Percentiles rank a stretch among this genome's conserved stretches.
These are phyloP conservation scores for Megalopta genalis DNA, from an alignment of 1,140 invertebrate genomes.

Conservation along the genomic window DNA sequence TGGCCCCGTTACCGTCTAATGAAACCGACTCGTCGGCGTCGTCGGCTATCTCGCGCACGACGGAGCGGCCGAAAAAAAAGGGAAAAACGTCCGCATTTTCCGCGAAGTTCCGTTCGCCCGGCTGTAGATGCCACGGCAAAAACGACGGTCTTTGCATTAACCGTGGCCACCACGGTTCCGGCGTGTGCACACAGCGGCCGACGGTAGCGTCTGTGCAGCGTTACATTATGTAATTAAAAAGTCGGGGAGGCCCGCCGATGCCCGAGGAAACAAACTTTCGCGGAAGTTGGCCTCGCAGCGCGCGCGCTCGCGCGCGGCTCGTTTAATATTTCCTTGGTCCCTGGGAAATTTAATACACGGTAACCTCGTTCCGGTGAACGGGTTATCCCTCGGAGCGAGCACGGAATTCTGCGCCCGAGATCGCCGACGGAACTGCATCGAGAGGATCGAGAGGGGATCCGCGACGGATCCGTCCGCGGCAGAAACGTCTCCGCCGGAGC, in stretches of 20 bases:
- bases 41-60: neutral
- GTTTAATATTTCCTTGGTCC: conserved; percentile 15
- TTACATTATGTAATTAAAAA: conserved; percentile 44
- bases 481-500: too few relatives aligned
- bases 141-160: conserved; percentile 26
- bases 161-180: conserved; percentile 8
- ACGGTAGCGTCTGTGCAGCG: neutral
- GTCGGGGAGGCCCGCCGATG: conserved; percentile 12
- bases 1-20: conserved; percentile 10
- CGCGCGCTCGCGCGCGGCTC: neutral
- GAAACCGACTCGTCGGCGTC: conserved; percentile 16
- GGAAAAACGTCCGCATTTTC: neutral
- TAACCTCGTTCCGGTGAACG: neutral
- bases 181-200: too few relatives aligned
- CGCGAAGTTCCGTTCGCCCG: neutral
- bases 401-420: too few relatives aligned
- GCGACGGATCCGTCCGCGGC: too few relatives aligned
- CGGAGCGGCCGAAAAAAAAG: neutral
- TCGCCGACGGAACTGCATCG: too few relatives aligned
- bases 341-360: conserved; percentile 12
- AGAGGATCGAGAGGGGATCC: neutral
- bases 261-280: conserved; percentile 27
- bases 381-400: neutral
- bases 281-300: neutral
- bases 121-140: neutral